phyloP scores from a whole-genome alignment of 2,888 invertebrate genomes.

The Synergus laeviventris region DNA sequence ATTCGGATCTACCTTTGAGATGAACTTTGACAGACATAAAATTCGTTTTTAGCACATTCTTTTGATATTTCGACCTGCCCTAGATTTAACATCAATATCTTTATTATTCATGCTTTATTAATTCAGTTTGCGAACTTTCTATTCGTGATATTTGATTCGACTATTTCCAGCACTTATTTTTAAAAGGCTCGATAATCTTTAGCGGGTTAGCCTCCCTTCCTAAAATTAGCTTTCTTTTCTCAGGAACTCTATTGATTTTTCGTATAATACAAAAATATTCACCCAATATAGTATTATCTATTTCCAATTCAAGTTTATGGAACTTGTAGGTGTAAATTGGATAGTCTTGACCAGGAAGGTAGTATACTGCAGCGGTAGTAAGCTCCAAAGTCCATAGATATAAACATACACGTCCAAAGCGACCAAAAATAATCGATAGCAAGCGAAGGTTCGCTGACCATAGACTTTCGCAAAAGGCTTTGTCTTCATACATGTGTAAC shows the following conservation, averaged over 20 bases:
- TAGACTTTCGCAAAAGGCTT: constrained; percentile 31
- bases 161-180: constrained; percentile 8
- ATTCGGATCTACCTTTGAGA: neutral
- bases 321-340: constrained; percentile 23
- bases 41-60: neutral
- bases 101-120: neutral
- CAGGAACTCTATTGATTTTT: neutral
- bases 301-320: neutral
- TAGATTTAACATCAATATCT: neutral
- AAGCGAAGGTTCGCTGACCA: constrained; percentile 33
- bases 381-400: constrained; percentile 14
- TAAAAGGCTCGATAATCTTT: constrained; percentile 3
- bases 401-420: constrained; percentile 9
- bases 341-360: constrained; percentile 27
- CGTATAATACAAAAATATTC: no score
- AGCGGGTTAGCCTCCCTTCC: neutral
- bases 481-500: constrained; percentile 30
- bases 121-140: neutral
- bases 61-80: neutral
- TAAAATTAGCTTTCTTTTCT: neutral
- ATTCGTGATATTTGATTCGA: neutral
- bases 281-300: neutral
- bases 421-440: constrained; percentile 33
- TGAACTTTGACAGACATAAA: neutral
- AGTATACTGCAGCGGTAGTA: constrained; percentile 22